Conservation (phyloP, 1,140 invertebrate species). For the Eumeta japonica region DNA sequence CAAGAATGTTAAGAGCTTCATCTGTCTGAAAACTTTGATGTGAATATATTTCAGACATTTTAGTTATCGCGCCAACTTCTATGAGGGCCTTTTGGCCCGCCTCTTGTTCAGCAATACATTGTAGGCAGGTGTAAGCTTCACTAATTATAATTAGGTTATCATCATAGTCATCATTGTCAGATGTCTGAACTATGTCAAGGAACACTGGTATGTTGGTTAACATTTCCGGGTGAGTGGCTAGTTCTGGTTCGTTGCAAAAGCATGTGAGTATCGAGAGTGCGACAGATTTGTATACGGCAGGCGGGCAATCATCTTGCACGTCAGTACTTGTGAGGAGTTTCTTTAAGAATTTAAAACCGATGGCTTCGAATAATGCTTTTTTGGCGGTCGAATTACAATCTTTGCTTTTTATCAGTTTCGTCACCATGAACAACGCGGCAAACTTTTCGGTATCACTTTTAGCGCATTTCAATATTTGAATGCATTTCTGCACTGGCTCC, state of each 20-base stretch:
- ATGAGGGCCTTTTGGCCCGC: constrained; percentile 75
- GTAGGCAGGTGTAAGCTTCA: constrained; percentile 82
- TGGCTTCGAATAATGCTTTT: constrained; percentile 81
- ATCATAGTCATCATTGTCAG: constrained; percentile 78
- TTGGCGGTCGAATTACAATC: constrained; percentile 71
- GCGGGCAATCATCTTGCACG: constrained; percentile 79
- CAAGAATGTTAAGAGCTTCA: constrained; percentile 77
- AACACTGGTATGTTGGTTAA: constrained; percentile 76
- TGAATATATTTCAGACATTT: constrained; percentile 81
- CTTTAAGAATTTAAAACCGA: constrained; percentile 81
- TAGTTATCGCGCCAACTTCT: constrained; percentile 72
- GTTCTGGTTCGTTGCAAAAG: constrained; percentile 76
- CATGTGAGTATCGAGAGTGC: constrained; percentile 80
- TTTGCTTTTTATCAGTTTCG: constrained; percentile 79
- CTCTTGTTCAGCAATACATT: constrained; percentile 71
- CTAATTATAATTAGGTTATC: constrained; percentile 85
- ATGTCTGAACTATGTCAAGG: constrained; percentile 76
- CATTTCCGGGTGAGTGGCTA: constrained; percentile 80
- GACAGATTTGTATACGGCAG: constrained; percentile 85
- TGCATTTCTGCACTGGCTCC: constrained; percentile 79
- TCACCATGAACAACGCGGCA: constrained; percentile 86
- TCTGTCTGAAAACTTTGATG: constrained; percentile 85
- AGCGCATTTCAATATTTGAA: constrained; percentile 72
- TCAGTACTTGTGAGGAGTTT: constrained; percentile 73
- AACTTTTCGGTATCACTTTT: constrained; percentile 87